These are phyloP conservation scores for Resseliella maxima DNA, from an alignment of 2,888 invertebrate genomes.

Conservation along the genomic window DNA sequence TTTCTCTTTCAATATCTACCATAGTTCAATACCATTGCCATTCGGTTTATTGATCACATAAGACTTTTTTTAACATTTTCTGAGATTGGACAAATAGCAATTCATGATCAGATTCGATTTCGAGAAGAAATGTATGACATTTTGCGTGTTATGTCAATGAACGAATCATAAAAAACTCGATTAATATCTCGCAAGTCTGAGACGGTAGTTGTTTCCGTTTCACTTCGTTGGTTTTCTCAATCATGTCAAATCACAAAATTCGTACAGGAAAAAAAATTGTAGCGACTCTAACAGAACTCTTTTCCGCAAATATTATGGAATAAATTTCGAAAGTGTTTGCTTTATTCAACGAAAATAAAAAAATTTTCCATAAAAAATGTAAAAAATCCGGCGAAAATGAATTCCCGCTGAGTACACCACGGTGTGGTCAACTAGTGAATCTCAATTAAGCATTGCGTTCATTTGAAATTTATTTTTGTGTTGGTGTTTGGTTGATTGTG, in stretches of 20 bases:
- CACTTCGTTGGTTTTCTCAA: slow-evolving; percentile 28
- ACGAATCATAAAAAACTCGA: not conserved
- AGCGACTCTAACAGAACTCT: not conserved
- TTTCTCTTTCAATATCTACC: not conserved
- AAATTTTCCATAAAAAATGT: slow-evolving; percentile 12
- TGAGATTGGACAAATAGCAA: not conserved
- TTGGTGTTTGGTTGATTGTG: not conserved
- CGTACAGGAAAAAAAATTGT: not conserved
- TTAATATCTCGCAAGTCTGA: not conserved
- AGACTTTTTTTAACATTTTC: not conserved
- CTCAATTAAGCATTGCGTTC: slow-evolving; percentile 30
- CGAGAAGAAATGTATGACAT: not conserved
- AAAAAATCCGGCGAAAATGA: not conserved
- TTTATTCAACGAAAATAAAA: not conserved
- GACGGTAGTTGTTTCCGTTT: not conserved
- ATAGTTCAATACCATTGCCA: not conserved
- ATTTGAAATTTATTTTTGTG: not conserved
- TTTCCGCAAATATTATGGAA: slow-evolving; percentile 45
- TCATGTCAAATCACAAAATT: not conserved
- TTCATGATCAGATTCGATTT: not conserved
- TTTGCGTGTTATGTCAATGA: slow-evolving; percentile 1
- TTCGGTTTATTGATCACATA: slow-evolving; percentile 26
- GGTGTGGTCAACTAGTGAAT: not conserved
- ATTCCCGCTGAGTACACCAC: not conserved
- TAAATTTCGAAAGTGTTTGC: not conserved